Evolutionary conservation across 23 tunicate species (phyloP).

Genomic region (Styela plicata): DNA sequence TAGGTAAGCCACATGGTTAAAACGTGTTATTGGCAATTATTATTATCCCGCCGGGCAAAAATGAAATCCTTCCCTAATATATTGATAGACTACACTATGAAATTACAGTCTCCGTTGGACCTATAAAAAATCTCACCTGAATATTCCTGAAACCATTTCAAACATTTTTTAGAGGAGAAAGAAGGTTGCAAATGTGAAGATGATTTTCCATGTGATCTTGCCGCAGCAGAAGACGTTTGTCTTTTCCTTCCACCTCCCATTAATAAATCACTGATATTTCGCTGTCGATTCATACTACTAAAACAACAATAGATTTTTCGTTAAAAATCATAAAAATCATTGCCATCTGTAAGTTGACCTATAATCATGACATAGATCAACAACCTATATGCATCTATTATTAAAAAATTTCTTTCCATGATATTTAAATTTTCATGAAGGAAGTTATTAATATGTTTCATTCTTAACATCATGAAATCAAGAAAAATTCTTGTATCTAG

Average conservation of each 20-base stretch:
- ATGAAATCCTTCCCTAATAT: neutral
- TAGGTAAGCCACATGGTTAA: too few species aligned
- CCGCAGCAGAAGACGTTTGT: neutral
- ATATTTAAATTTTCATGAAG: too few species aligned
- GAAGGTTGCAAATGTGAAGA: constrained; percentile 28
- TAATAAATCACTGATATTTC: neutral
- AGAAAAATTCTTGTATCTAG: too few species aligned
- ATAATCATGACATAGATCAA: too few species aligned
- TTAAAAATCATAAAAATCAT: neutral
- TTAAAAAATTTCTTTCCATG: too few species aligned
- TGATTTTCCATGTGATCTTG: neutral
- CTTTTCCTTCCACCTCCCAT: constrained; percentile 1
- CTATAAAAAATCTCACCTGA: constrained; percentile 44
- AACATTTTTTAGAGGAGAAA: constrained; percentile 39
- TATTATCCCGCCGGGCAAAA: neutral
- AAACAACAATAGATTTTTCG: neutral
- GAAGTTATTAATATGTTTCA: too few species aligned
- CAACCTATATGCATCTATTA: too few species aligned
- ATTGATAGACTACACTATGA: too few species aligned
- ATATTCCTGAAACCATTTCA: constrained; percentile 63
- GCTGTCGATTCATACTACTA: constrained; percentile 12
- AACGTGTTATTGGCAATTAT: too few species aligned
- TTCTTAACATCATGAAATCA: too few species aligned
- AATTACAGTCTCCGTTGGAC: too few species aligned
- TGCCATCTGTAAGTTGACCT: too few species aligned